Conservation (phyloP, 2,113 vertebrate species). For the Nerophis lumbriciformis region DNA sequence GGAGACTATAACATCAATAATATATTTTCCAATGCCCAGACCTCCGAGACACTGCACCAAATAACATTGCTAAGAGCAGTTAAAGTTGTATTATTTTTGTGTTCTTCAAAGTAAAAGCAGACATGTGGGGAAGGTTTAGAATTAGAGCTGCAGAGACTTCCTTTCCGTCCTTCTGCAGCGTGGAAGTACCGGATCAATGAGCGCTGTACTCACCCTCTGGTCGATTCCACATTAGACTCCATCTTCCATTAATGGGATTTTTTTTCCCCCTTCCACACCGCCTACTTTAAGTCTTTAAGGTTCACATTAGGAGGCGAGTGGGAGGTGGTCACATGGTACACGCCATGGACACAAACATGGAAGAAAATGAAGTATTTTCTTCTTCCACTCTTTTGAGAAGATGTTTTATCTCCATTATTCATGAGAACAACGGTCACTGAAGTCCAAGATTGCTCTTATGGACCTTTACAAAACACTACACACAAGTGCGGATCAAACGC, state of each 20-base stretch:
- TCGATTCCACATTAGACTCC: conserved; percentile 51
- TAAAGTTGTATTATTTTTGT: not conserved
- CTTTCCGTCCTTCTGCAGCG: conserved; percentile 8
- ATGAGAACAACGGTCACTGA: no score
- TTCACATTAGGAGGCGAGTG: conserved; percentile 16
- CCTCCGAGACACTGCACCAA: not conserved
- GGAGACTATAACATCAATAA: no score
- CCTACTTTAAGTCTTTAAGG: conserved; percentile 11
- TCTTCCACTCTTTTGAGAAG: no score
- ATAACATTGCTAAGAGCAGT: not conserved
- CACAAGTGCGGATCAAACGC: no score
- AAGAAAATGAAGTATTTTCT: no score
- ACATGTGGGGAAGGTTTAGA: not conserved
- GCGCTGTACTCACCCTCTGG: conserved; percentile 21
- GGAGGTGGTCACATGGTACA: not conserved
- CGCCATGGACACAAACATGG: no score
- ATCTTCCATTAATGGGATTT: conserved; percentile 39
- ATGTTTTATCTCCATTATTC: no score
- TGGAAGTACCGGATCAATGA: conserved; percentile 42
- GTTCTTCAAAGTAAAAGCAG: conserved; percentile 6
- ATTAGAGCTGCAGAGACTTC: conserved; percentile 23
- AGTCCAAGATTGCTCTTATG: no score
- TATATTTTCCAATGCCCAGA: not conserved
- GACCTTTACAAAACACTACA: no score
- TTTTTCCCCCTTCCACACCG: not conserved